Evolutionary conservation across 2,888 invertebrate genomes (phyloP).

Genomic region (Falcaria lacertinaria): DNA sequence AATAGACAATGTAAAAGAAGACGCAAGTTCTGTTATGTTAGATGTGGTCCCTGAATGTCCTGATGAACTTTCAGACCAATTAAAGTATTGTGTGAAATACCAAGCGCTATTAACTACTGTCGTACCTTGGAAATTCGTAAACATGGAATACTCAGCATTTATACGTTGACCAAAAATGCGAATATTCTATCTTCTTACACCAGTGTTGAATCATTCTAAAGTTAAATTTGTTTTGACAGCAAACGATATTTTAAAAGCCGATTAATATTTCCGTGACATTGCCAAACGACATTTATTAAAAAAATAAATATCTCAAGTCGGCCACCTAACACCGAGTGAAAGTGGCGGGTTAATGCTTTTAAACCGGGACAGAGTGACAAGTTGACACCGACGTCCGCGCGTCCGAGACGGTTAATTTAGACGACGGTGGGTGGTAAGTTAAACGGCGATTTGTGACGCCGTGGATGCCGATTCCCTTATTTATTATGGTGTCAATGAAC

Average conservation of each 20-base stretch:
- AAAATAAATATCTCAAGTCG: conserved; percentile 29
- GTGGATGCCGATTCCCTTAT: conserved; percentile 3
- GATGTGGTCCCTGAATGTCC: too few relatives aligned
- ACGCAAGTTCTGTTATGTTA: too few relatives aligned
- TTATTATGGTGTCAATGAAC: neutral
- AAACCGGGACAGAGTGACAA: conserved; percentile 64
- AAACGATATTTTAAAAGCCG: neutral
- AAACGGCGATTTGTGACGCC: conserved; percentile 34
- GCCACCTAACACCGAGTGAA: conserved; percentile 70
- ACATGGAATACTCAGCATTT: too few relatives aligned
- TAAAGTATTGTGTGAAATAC: too few relatives aligned
- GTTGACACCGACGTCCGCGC: conserved; percentile 68
- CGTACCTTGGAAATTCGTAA: too few relatives aligned
- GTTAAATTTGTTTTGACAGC: neutral
- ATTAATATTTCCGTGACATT: conserved; percentile 1
- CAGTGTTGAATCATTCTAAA: neutral
- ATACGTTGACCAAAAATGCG: too few relatives aligned
- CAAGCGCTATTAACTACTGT: too few relatives aligned
- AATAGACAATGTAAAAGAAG: too few relatives aligned
- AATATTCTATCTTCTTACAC: too few relatives aligned
- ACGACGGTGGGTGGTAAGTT: conserved; percentile 31
- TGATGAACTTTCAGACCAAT: too few relatives aligned
- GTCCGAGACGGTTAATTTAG: conserved; percentile 71
- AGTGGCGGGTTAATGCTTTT: conserved; percentile 56
- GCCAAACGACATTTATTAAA: conserved; percentile 11